Percentiles rank a stretch among this genome's conserved stretches.
phyloP scores from a whole-genome alignment of 2,797 vertebrate genomes.

The Setipinna tenuifilis region DNA sequence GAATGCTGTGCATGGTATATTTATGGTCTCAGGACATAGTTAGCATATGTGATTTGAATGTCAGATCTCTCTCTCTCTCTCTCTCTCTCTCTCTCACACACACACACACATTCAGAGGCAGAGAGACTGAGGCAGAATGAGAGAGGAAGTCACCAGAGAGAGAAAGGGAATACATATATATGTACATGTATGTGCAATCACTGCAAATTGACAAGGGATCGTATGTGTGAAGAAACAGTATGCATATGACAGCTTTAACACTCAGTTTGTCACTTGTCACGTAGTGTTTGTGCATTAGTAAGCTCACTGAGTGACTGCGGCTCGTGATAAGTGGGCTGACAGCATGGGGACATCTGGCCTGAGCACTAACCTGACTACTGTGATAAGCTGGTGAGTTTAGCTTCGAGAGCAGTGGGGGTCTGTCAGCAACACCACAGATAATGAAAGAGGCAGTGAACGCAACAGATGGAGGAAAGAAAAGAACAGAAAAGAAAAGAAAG shows the following conservation, averaged over 20 bases:
- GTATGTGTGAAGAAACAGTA: background rate
- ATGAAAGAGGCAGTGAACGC: conserved; percentile 41
- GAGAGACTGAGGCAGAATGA: too few relatives aligned
- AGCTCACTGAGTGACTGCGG: conserved; percentile 24
- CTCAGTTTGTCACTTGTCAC: background rate
- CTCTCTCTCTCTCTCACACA: conserved; percentile 17
- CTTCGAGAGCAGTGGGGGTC: conserved; percentile 43
- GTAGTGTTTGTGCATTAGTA: conserved; percentile 27
- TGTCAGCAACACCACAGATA: conserved; percentile 63
- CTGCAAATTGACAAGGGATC: background rate
- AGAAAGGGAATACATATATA: background rate
- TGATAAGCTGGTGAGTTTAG: conserved; percentile 32
- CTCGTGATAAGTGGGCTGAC: conserved; percentile 34
- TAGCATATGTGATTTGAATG: conserved; percentile 39
- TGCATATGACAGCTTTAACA: background rate
- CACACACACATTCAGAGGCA: background rate
- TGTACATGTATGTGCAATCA: background rate
- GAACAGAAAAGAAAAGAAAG: background rate
- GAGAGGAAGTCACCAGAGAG: background rate
- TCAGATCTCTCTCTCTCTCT: conserved; percentile 19
- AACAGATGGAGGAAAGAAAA: conserved; percentile 17
- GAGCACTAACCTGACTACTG: conserved; percentile 14
- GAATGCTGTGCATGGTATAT: conserved; percentile 11
- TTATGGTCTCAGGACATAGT: background rate
- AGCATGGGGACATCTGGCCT: conserved; percentile 27